phyloP scores from a whole-genome alignment of 2,888 invertebrate genomes.

The Athalia circularis region DNA sequence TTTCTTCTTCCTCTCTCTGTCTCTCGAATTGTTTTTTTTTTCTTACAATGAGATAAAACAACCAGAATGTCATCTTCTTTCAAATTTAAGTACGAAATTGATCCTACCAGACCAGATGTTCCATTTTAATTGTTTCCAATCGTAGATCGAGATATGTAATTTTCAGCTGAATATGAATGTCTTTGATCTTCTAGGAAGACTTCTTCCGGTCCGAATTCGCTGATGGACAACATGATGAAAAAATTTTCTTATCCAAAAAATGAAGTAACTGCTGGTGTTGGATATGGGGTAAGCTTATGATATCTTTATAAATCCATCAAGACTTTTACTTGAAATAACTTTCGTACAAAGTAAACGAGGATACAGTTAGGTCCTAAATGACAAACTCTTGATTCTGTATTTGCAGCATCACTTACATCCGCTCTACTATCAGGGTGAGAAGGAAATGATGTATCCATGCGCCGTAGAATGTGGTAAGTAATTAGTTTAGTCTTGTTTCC shows the following conservation, averaged over 20 bases:
- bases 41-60: not conserved
- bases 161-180: not conserved
- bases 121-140: not conserved
- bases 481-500: not conserved
- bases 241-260: conserved; percentile 42
- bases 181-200: conserved; percentile 8
- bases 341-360: not conserved
- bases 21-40: not conserved
- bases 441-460: conserved; percentile 44
- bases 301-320: not conserved
- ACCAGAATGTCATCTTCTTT: too few relatives aligned
- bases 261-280: conserved; percentile 43
- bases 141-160: not conserved
- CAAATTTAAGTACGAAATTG: too few relatives aligned
- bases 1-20: not conserved
- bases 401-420: conserved; percentile 44
- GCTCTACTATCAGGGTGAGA: conserved; percentile 34
- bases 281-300: conserved; percentile 39
- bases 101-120: too few relatives aligned
- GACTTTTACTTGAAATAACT: not conserved
- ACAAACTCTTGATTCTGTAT: not conserved
- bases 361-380: not conserved
- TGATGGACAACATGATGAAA: conserved; percentile 37
- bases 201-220: conserved; percentile 10
- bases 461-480: conserved; percentile 45